Base-by-base conservation (phyloP, 1,140 invertebrate species). In the Penaeus chinensis region DNA sequence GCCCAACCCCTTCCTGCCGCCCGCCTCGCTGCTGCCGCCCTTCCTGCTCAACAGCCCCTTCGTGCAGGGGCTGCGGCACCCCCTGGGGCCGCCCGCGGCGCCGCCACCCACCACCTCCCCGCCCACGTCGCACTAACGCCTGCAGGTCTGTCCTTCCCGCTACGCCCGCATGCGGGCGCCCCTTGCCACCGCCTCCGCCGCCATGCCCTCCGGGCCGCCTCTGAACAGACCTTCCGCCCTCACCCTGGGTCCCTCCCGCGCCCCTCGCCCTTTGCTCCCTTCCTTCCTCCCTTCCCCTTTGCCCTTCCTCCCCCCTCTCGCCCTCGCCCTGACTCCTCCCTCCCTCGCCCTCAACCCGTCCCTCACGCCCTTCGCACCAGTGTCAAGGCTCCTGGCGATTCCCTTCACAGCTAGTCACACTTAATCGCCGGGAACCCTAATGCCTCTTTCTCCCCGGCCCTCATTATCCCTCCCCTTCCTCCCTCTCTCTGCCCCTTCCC, bases 41-140 rank as follows among this genome's bases (percentile, higher is more conserved):
- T 77, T 42, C n/a, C 76, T 77, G 27, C 76, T 37, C 20, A 37
- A 37, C 42, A 22, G 27, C 42, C 76, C 76, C 32, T 77, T 77
- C 42, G 24, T 42, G 24, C 54, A 54, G 16, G 54, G 54, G 24
- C 76, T 47, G 20, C 42, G 20, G 24, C n/a, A 32, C 42, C 20
- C 76, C 22, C 76, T 77, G 16, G 22, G 20, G 16, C 32, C 42
- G 24, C 76, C 22, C 42, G 24, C 42, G 27, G 20, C 76, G 7
- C 76, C 22, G 22, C 20, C 42, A 22, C n/a, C 42, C n/a, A 37
- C 76, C 76, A 32, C 42, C 32, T 77, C 76, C 42, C 76, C 76
- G 20, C 42, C 76, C 20, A 22, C 20, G 24, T 42, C 76, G 20
- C 42, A 27, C 42, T 32, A 24, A 32, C n/a, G 22, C 42, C 20